These are phyloP conservation scores for Hippotragus niger DNA, from an alignment of 2,113 vertebrate genomes.

Conservation along the genomic window DNA sequence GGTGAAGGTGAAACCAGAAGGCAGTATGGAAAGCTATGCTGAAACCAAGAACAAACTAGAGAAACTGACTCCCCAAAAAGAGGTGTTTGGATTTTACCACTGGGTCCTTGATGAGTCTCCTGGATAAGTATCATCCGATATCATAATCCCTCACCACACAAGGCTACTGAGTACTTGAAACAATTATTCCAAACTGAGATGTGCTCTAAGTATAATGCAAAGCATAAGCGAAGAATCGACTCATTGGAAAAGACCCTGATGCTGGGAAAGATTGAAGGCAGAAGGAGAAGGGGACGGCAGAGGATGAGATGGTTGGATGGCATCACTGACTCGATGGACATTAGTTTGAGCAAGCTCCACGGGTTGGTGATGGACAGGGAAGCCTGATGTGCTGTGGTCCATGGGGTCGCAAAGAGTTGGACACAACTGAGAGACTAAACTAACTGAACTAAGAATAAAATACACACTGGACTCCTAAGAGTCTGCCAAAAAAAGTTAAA, in stretches of 20 bases:
- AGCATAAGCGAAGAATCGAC: accelerated
- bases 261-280: background rate
- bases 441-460: background rate
- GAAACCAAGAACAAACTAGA: background rate
- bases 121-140: accelerated
- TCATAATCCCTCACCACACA: accelerated
- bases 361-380: background rate
- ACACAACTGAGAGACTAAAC: background rate
- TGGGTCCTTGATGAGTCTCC: background rate
- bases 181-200: background rate
- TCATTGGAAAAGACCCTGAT: background rate
- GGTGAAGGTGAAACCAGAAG: too few relatives aligned
- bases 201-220: background rate
- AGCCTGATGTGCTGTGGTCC: background rate
- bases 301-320: background rate
- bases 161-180: background rate
- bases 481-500: background rate
- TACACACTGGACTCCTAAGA: background rate
- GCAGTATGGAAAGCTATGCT: accelerated
- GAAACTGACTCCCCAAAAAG: background rate
- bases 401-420: background rate
- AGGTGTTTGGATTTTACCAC: background rate
- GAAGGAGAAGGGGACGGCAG: background rate
- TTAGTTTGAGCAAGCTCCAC: background rate
- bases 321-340: background rate